Percentiles rank a stretch among this genome's conserved stretches.
Conservation (phyloP, 2,113 vertebrate genomes). For the Catharus fuscescens region DNA sequence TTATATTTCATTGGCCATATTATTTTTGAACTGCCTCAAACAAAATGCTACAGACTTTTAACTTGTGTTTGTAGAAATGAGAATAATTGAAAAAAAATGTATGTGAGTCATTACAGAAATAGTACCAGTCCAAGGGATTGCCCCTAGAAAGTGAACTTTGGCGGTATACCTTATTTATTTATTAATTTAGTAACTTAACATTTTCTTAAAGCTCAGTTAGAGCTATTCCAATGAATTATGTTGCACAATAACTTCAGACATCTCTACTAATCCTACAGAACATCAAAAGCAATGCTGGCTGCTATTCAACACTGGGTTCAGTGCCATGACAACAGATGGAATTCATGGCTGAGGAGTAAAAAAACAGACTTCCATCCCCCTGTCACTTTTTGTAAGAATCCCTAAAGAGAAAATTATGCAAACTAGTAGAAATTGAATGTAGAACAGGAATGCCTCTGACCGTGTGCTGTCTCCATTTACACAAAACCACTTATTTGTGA, state of each 20-base stretch:
- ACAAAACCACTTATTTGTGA: constrained; percentile 21
- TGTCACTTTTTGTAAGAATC: constrained; percentile 64
- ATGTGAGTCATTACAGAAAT: neutral
- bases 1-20: neutral
- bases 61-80: neutral
- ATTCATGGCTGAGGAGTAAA: constrained; percentile 55
- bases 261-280: constrained; percentile 58
- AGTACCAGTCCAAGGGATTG: neutral
- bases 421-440: constrained; percentile 35
- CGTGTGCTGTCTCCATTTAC: neutral
- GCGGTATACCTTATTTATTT: neutral
- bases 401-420: constrained; percentile 63
- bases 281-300: constrained; percentile 58
- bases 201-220: constrained; percentile 52
- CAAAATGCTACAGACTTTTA: neutral
- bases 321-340: constrained; percentile 72
- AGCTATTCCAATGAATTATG: constrained; percentile 54
- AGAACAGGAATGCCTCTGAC: constrained; percentile 49
- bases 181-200: constrained; percentile 34
- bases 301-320: constrained; percentile 64
- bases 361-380: constrained; percentile 44
- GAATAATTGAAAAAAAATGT: neutral
- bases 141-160: constrained; percentile 12
- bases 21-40: neutral
- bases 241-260: constrained; percentile 60